phyloP scores from a whole-genome alignment of 2,797 vertebrate genomes.

The Sebastes wilsoni region DNA sequence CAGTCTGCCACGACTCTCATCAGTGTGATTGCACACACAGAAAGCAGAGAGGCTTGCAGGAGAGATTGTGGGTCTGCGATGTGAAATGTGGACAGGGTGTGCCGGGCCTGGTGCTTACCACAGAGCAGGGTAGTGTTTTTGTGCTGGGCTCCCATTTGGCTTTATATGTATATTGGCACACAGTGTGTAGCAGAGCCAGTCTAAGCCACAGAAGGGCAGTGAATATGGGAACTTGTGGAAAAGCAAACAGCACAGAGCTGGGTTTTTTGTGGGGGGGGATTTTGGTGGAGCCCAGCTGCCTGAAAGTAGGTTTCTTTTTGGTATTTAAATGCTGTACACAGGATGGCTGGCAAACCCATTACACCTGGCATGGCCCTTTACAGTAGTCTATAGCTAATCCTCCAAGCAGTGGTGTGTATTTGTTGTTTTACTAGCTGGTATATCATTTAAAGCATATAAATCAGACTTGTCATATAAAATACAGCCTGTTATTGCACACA shows the following conservation, averaged over 20 bases:
- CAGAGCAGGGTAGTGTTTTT: conserved; percentile 72
- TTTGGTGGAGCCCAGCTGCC: conserved; percentile 59
- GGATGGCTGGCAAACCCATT: conserved; percentile 10
- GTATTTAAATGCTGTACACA: conserved; percentile 34
- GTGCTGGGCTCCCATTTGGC: conserved; percentile 61
- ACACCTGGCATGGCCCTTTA: conserved; percentile 29
- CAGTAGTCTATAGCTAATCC: conserved; percentile 1
- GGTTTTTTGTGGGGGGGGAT: conserved; percentile 23
- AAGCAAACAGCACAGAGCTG: conserved; percentile 67
- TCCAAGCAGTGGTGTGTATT: not conserved
- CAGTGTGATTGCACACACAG: conserved; percentile 4
- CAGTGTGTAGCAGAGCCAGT: conserved; percentile 54
- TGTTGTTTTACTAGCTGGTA: conserved; percentile 21
- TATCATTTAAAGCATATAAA: conserved; percentile 28
- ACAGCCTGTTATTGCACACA: not conserved
- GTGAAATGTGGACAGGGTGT: conserved; percentile 67
- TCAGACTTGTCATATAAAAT: not conserved
- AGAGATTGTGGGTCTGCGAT: conserved; percentile 45
- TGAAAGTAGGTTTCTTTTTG: conserved; percentile 20
- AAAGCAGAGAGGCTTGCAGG: not conserved
- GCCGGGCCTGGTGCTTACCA: conserved; percentile 61
- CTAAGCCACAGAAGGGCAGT: conserved; percentile 66
- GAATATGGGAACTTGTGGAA: conserved; percentile 60
- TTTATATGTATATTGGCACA: conserved; percentile 47
- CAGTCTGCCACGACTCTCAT: conserved; percentile 23